Percentiles rank a stretch among this genome's conserved stretches.
Evolutionary conservation across 2,113 vertebrate species (phyloP).

Genomic region (Corvus moneduloides): DNA sequence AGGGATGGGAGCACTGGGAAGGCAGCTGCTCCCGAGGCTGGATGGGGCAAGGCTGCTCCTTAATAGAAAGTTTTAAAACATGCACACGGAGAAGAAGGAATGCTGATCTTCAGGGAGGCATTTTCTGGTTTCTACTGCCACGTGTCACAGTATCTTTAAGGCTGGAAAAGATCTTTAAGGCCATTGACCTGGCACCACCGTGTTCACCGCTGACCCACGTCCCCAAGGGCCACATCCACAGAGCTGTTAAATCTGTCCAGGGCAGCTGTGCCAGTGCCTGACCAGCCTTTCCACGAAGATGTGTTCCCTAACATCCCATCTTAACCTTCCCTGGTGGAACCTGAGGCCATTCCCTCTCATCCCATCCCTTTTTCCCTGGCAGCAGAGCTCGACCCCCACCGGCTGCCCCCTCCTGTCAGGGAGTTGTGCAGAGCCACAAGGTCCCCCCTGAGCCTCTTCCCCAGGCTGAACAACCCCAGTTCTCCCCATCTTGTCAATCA

Average conservation of each 20-base stretch:
- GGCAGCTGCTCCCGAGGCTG: accelerated
- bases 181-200: not conserved
- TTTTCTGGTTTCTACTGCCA: not conserved
- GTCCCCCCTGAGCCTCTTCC: not conserved
- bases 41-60: not conserved
- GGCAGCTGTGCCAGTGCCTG: not conserved
- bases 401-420: not conserved
- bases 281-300: not conserved
- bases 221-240: too few species aligned
- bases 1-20: not conserved
- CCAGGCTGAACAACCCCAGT: not conserved
- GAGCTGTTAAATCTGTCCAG: not conserved
- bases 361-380: not conserved
- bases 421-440: not conserved
- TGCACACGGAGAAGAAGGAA: accelerated
- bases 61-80: accelerated
- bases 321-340: accelerated
- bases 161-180: not conserved
- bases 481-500: not conserved
- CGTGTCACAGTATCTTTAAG: not conserved
- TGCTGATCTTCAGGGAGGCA: not conserved
- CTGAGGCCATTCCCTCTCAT: not conserved
- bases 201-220: not conserved
- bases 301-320: accelerated
- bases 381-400: not conserved